Evolutionary conservation across 2,113 vertebrate genomes (phyloP), one percentile per base, ranked within the genome.

Genomic region (Megaceryle maxima): DNA sequence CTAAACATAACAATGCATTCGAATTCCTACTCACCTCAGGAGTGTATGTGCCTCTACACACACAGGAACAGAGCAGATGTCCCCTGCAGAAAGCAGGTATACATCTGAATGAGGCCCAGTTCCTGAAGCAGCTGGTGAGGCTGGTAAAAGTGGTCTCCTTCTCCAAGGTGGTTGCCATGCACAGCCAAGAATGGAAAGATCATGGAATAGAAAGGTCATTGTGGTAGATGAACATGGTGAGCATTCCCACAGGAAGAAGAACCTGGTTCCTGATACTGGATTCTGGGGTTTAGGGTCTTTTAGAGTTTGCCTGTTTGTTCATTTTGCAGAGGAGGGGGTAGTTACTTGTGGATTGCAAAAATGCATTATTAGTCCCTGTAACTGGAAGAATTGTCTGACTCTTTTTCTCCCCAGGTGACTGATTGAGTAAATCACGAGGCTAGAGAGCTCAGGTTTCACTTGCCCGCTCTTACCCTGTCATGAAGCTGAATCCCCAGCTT

Each of bases 161-260:
- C 66, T 63, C 62, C 16, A 3, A 57, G 70, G n/a, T 1, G 0
- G 26, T 26, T 67, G 25, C 41, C 48, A 39, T 51, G 16, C 33
- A 43, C 26, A 48, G 43, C 21, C 22, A 50, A 31, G 11, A 8
- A 19, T 3, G 6, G 22, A 59, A 59, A 63, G 17, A n/a, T 31
- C 43, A 72, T 18, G 22, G 26, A 26, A 59, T 22, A 37, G 48
- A 28, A 73, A 66, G 8, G 9, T 57, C 13, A 15, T 60, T 59
- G 28, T 0, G 0, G 20, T 3, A 33, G 19, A 21, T 24, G 10
- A n/a, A 33, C 16, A 12, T 43, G 15, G 14, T 53, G 15, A 82
- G 6, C 10, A 13, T 14, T 73, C 22, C n/a, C 9, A 21, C 17
- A 5, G 14, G 22, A 63, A 68, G 85, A 88, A 73, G 19, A 21